These are phyloP conservation scores for Lycodopsis pacificus DNA, from an alignment of 2,797 vertebrate species.

Conservation along the genomic window DNA sequence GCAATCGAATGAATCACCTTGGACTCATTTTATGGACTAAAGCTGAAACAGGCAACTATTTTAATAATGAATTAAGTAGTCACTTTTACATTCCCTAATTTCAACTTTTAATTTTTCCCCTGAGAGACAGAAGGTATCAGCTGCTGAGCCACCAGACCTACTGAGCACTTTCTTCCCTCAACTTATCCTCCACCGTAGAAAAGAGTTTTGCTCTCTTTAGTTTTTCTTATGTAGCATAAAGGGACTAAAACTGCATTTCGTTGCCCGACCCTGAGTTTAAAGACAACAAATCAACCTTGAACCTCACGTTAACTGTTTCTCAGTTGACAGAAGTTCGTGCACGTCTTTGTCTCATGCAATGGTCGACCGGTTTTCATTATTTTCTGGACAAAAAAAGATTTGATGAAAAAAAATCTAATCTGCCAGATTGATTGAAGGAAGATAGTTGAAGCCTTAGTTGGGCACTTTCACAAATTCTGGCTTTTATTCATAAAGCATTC, in stretches of 20 bases:
- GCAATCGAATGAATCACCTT: not conserved
- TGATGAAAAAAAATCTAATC: not conserved
- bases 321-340: not conserved
- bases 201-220: not conserved
- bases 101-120: no score
- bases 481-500: not conserved
- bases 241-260: not conserved
- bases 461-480: not conserved
- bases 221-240: not conserved
- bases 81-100: no score
- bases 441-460: not conserved
- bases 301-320: not conserved
- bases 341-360: not conserved
- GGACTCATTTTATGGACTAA: no score
- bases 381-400: not conserved
- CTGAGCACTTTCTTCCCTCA: not conserved
- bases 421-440: not conserved
- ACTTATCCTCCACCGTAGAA: not conserved
- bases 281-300: not conserved
- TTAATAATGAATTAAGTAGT: no score
- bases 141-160: no score
- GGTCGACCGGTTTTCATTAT: not conserved
- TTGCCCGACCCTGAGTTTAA: not conserved
- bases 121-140: no score
- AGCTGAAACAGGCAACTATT: no score